Evolutionary conservation across 2,797 vertebrate species (phyloP), one percentile per base, ranked within the genome.

Genomic region (Lepus townsendii): DNA sequence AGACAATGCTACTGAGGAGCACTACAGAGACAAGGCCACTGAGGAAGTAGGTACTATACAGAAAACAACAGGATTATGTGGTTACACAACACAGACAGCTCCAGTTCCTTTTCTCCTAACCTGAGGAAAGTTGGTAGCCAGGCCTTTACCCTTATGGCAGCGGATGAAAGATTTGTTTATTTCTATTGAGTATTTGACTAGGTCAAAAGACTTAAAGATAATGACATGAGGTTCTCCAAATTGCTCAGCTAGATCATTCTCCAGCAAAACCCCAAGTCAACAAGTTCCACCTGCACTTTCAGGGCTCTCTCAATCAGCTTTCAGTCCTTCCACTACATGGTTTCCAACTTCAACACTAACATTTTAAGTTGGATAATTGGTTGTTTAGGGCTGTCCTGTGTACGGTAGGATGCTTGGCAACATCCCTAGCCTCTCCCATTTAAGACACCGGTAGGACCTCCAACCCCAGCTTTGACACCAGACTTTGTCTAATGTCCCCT

Each of bases 171-270:
- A 7, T 52, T 9, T 80, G 12, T 57, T 52, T 12, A 72, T 95
- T 94, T 87, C 30, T 85, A 47, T 7, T 84, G 72, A 32, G 26
- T 95, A 92, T 69, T 19, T 65, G 32, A 92, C 60, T 20, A 87
- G 7, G 8, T 12, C 27, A 71, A 82, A 90, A 96, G 69, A 85
- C 52, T 30, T 88, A 95, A 83, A 94, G 26, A 93, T 69, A 85
- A 94, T 62, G 52, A 86, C 26, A 84, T 5, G 14, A 94, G 54
- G 26, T 88, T 95, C 27, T 52, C 65, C 73, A 93, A 52, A 90
- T 20, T 35, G 38, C 54, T 88, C 47, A 90, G 88, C 24, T 66
- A 95, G 73, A 93, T 88, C 47, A 87, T 42, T 50, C 7, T 90
- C 72, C 32, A 84, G 71, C 16, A 22, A 96, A 90, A 87, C 11